A percentile compares a stretch with the other conserved stretches of the same genome.
phyloP scores from a whole-genome alignment of 2,888 invertebrate genomes.

The Callinectes sapidus region DNA sequence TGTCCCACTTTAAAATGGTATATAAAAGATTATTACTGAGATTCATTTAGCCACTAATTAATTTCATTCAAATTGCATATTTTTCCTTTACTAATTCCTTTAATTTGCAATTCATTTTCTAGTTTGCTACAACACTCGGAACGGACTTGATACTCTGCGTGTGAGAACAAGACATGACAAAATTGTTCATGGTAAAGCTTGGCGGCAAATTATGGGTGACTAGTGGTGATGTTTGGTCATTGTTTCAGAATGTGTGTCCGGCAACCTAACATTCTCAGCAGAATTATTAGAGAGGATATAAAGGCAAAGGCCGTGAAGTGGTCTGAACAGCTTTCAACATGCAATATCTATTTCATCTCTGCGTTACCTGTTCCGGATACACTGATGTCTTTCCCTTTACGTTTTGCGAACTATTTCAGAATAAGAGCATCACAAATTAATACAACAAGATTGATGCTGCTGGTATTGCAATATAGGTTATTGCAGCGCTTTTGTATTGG shows the following conservation, averaged over 20 bases:
- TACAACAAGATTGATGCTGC: too few species aligned
- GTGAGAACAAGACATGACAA: background rate
- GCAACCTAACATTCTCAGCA: background rate
- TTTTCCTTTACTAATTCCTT: background rate
- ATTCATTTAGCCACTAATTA: background rate
- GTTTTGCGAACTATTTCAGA: too few species aligned
- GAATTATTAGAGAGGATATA: background rate
- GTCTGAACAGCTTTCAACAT: background rate
- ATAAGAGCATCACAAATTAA: too few species aligned
- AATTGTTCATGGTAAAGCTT: background rate
- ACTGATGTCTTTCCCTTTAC: background rate
- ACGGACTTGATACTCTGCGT: background rate
- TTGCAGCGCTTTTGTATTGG: too few species aligned
- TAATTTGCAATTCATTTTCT: background rate
- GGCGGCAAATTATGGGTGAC: background rate
- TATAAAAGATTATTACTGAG: background rate
- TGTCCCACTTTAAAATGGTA: background rate
- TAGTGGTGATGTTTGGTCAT: background rate
- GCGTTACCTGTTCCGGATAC: background rate
- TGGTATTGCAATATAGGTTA: too few species aligned
- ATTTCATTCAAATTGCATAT: background rate
- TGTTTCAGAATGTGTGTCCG: background rate
- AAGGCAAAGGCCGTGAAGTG: background rate
- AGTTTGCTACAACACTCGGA: background rate
- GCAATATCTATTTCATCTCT: background rate